Evolutionary conservation across 2,113 vertebrate genomes (phyloP), one percentile per base, ranked within the genome.

Genomic region (Xiphophorus maculatus): DNA sequence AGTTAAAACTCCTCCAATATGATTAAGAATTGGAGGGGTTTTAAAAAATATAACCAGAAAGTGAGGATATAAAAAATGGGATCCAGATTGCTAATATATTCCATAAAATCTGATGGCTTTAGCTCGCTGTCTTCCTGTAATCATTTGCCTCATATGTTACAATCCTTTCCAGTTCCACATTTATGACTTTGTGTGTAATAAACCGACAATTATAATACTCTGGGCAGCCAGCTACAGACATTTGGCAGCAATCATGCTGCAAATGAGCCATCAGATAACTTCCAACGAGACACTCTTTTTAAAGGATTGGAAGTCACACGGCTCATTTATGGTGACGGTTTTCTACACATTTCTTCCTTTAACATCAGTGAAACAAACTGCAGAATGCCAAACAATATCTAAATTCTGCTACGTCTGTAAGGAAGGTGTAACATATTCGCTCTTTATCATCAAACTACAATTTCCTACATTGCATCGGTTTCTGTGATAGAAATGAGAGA

Each of bases 401-500:
- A 13, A 66, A 74, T 35, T 11, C 30, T 28, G 54, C 32, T 13
- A 35, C 51, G 30, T 58, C 10, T 22, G 48, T 58, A 11, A 14
- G 33, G 63, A 60, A 69, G 69, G 40, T 37, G 37, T 33, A 62
- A 51, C 51, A 67, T 63, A 71, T 75, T 68, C 73, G 70, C 61
- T 8, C 30, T 72, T 77, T 73, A 78, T 64, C 66, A 75, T 64
- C 54, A 74, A 69, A 75, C 51, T 71, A 48, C 66, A 54, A 76
- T 79, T 80, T 68, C 62, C 71, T 63, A 37, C 71, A 62, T 61
- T 65, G 40, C 37, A 76, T 77, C 69, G 70, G 33, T 83, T 48
- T 64, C 25, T 51, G 42, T 71, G 74, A 86, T 79, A 62, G 60
- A 84, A 84, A 79, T 44, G 30, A 80, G 79, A 71, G 80, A 74